These are phyloP conservation scores for Cordilura impudica DNA, from an alignment of 2,888 invertebrate species.

Conservation along the genomic window DNA sequence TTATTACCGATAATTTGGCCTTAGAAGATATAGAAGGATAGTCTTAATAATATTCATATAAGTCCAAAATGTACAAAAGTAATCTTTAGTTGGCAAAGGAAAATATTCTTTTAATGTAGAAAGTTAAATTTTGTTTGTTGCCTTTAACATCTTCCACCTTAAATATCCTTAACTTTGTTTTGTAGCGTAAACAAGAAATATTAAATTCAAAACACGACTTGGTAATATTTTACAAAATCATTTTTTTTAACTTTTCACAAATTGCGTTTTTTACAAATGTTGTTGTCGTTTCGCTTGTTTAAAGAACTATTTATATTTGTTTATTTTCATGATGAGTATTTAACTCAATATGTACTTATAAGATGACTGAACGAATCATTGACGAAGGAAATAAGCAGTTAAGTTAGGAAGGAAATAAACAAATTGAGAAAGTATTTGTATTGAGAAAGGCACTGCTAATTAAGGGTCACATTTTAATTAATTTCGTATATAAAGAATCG, in stretches of 20 bases:
- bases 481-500: background rate
- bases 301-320: conserved; percentile 24
- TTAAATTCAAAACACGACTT: conserved; percentile 43
- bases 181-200: conserved; percentile 5
- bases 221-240: conserved; percentile 37
- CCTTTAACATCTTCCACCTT: background rate
- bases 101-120: too few relatives aligned
- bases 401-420: background rate
- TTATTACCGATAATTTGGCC: background rate
- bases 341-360: conserved; percentile 34
- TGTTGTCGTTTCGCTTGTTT: conserved; percentile 25
- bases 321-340: conserved; percentile 35
- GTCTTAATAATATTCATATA: too few relatives aligned
- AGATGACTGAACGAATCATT: conserved; percentile 24
- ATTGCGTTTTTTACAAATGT: conserved; percentile 40
- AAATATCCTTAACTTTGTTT: conserved; percentile 24
- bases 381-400: background rate
- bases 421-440: background rate
- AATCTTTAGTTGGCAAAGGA: too few relatives aligned
- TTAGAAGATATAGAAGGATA: too few relatives aligned
- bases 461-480: conserved; percentile 35
- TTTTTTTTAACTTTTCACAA: conserved; percentile 26
- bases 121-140: too few relatives aligned
- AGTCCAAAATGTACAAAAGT: too few relatives aligned
- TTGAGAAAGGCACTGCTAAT: conserved; percentile 8